These are phyloP conservation scores for Halcyon chelicuti DNA, from an alignment of 2,797 vertebrate genomes.

Conservation along the genomic window DNA sequence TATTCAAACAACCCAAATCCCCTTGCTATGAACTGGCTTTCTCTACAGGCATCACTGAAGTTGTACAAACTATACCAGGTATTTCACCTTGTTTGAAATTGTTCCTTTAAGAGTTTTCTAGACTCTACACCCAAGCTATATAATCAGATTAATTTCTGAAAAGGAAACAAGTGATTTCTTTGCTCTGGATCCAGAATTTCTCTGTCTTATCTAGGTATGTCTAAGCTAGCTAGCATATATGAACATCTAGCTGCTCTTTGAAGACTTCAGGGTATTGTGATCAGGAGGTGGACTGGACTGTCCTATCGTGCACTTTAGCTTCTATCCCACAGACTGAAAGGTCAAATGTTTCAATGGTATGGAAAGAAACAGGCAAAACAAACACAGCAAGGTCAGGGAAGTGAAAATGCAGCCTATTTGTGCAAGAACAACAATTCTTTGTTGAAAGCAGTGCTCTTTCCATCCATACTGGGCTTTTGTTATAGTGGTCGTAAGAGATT, in stretches of 20 bases:
- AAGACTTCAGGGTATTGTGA: not conserved
- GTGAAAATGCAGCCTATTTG: not conserved
- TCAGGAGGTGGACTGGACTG: not conserved
- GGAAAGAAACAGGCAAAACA: not conserved
- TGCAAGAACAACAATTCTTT: not conserved
- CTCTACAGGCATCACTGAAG: not conserved
- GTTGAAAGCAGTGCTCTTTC: not conserved
- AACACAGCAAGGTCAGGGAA: not conserved
- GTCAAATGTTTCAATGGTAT: not conserved
- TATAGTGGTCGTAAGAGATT: too few relatives aligned
- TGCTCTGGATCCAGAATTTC: not conserved
- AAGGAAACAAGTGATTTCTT: not conserved
- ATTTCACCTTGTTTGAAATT: not conserved
- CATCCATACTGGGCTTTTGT: not conserved
- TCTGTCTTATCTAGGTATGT: not conserved
- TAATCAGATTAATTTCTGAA: not conserved
- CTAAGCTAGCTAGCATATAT: not conserved
- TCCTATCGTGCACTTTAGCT: not conserved
- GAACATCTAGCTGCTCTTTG: not conserved
- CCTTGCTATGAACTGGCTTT: rapidly evolving
- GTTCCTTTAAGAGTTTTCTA: not conserved
- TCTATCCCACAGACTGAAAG: not conserved
- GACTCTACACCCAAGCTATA: not conserved
- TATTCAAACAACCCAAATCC: not conserved
- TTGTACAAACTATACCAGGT: not conserved